Conservation (phyloP, 2,113 vertebrate genomes). For the Pangasianodon hypophthalmus region DNA sequence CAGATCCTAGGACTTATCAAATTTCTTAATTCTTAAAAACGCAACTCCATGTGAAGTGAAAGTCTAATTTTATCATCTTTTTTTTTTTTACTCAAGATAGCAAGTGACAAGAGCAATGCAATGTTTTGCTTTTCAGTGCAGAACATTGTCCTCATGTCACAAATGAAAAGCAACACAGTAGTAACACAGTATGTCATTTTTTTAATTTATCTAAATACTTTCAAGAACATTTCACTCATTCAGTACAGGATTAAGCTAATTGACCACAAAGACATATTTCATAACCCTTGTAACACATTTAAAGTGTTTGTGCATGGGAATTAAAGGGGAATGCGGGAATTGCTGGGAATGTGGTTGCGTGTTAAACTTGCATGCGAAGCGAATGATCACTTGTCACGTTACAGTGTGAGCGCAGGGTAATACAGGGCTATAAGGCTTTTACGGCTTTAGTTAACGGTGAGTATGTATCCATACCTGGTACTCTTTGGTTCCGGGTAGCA, state of each 20-base stretch:
- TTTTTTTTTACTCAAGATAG: background rate
- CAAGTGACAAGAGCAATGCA: background rate
- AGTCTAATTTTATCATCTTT: fast-evolving
- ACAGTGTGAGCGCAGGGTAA: background rate
- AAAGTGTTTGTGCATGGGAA: background rate
- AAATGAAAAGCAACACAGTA: background rate
- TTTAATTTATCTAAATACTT: background rate
- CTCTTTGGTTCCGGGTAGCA: slow-evolving; percentile 82
- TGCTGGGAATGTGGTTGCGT: background rate
- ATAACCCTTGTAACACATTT: background rate
- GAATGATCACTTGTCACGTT: background rate
- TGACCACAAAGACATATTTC: background rate
- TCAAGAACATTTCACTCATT: background rate
- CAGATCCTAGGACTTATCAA: background rate
- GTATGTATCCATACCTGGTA: slow-evolving; percentile 75
- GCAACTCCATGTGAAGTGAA: background rate
- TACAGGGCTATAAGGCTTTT: background rate
- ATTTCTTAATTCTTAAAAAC: background rate
- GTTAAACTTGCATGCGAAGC: background rate
- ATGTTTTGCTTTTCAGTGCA: background rate
- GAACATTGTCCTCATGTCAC: background rate
- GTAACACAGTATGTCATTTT: background rate
- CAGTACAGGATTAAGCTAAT: background rate
- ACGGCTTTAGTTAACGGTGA: background rate
- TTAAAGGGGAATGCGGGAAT: background rate